Evolutionary conservation across 2,797 vertebrate species (phyloP).

Genomic region (Squalus acanthias): DNA sequence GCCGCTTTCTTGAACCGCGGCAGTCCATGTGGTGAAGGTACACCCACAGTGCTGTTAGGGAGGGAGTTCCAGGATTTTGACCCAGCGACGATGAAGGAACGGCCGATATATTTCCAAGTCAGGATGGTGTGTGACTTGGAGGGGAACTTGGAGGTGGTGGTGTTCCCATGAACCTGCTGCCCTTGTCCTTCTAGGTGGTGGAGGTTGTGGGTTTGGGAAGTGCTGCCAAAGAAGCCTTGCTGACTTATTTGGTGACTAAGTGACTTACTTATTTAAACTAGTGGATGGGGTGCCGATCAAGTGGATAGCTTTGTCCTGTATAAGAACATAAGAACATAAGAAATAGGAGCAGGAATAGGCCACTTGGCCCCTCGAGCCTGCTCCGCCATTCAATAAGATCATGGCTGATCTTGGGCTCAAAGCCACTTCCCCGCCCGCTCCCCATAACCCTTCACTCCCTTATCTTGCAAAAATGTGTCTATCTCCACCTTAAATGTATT

Average conservation of each 20-base stretch:
- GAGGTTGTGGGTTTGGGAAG: neutral
- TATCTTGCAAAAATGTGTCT: too few species aligned
- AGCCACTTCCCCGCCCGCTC: too few species aligned
- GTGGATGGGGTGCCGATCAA: neutral
- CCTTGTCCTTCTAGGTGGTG: neutral
- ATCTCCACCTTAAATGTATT: too few species aligned
- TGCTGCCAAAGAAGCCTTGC: neutral
- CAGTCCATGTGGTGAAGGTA: neutral
- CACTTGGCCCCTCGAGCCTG: too few species aligned
- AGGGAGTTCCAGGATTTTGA: neutral
- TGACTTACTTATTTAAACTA: neutral
- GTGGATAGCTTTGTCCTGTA: neutral
- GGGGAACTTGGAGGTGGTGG: too few species aligned
- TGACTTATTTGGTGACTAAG: neutral
- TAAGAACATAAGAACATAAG: too few species aligned
- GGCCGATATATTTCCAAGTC: neutral
- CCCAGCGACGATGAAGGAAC: neutral
- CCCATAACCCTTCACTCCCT: too few species aligned
- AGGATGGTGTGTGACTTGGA: neutral
- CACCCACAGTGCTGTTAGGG: neutral
- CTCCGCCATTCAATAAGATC: too few species aligned
- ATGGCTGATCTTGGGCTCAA: too few species aligned
- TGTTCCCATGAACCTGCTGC: neutral
- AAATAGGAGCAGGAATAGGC: too few species aligned
- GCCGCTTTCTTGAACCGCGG: neutral